Percentiles rank a stretch among this genome's conserved stretches.
Conservation (phyloP, 2,113 vertebrate genomes). For the Protobothrops flavoviridis region DNA sequence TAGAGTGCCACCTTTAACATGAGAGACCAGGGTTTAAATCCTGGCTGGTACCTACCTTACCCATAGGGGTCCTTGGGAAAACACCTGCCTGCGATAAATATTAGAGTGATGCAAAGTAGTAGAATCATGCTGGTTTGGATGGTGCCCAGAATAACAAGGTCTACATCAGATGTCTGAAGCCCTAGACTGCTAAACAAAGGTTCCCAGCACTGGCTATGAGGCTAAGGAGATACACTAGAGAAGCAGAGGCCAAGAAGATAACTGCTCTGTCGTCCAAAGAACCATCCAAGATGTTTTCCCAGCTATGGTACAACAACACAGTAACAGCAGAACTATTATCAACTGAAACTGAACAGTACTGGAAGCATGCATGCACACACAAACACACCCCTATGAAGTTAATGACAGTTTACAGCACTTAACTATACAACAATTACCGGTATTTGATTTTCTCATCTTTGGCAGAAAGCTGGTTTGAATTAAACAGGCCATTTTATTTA, state of each 20-base stretch:
- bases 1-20: background rate
- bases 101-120: background rate
- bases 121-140: background rate
- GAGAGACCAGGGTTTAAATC: background rate
- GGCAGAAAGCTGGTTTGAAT: background rate
- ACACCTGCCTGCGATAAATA: background rate
- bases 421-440: background rate
- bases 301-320: no score
- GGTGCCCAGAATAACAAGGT: background rate
- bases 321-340: no score
- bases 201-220: background rate
- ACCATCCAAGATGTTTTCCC: no score
- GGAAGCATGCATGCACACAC: no score
- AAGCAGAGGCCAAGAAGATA: background rate
- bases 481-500: background rate
- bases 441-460: background rate
- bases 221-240: background rate
- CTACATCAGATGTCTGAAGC: background rate
- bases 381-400: background rate
- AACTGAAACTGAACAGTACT: no score
- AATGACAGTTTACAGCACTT: background rate
- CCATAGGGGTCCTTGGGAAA: background rate
- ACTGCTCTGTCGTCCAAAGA: background rate
- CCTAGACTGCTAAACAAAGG: background rate
- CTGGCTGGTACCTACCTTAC: background rate